Percentiles rank a stretch among this genome's conserved stretches.
Evolutionary conservation across 2,888 invertebrate genomes (phyloP).

Genomic region (Sinotaia quadrata): DNA sequence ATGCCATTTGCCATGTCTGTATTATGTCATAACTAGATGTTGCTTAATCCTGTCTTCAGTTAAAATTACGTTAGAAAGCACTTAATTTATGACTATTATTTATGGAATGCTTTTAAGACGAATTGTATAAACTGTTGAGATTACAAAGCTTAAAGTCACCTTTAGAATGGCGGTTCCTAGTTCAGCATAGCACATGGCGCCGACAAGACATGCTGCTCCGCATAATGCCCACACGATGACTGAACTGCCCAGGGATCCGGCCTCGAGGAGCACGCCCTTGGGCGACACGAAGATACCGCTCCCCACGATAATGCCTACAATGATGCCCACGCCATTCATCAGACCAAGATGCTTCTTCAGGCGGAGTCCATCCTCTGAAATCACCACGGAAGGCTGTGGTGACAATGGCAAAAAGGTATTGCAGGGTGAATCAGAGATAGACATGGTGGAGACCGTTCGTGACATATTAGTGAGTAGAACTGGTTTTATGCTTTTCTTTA

Average conservation of each 20-base stretch:
- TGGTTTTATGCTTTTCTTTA: too few species aligned
- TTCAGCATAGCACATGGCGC: slow-evolving; percentile 97
- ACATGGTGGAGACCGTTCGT: background rate
- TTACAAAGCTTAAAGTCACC: too few species aligned
- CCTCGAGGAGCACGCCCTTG: slow-evolving; percentile 86
- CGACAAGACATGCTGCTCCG: slow-evolving; percentile 90
- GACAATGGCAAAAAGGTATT: slow-evolving; percentile 23
- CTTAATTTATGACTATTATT: too few species aligned
- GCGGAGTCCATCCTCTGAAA: slow-evolving; percentile 65
- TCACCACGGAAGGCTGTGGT: slow-evolving; percentile 27
- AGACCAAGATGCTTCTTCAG: slow-evolving; percentile 89
- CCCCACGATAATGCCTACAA: slow-evolving; percentile 94
- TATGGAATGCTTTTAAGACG: too few species aligned
- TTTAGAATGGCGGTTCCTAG: slow-evolving; percentile 97
- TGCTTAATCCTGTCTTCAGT: too few species aligned
- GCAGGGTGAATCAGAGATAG: background rate
- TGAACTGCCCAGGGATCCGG: slow-evolving; percentile 92
- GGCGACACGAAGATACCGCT: slow-evolving; percentile 97
- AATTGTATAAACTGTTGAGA: too few species aligned
- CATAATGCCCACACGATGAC: slow-evolving; percentile 91
- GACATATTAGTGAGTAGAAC: background rate
- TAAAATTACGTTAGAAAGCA: too few species aligned
- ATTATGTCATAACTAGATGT: too few species aligned
- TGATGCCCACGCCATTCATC: slow-evolving; percentile 91
- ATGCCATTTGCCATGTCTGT: too few species aligned